phyloP scores from a whole-genome alignment of 2,797 vertebrate species.

The Esox masquinongy region DNA sequence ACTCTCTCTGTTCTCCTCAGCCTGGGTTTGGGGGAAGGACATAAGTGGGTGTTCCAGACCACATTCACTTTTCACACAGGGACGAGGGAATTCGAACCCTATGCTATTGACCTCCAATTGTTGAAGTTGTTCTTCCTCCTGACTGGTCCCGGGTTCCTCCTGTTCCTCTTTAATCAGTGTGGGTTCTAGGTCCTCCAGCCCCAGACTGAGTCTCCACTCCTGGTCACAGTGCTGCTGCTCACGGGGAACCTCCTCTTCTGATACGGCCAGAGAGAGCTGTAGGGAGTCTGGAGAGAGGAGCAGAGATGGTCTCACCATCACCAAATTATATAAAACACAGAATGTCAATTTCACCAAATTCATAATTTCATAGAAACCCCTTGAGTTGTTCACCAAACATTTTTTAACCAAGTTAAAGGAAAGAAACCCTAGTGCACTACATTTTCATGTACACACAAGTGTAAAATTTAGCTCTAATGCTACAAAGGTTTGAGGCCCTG shows the following conservation, averaged over 20 bases:
- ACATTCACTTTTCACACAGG: background rate
- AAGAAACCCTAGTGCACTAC: too few species aligned
- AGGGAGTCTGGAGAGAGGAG: background rate
- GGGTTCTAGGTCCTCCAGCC: background rate
- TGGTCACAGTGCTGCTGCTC: background rate
- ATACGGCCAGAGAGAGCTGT: background rate
- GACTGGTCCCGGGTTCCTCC: background rate
- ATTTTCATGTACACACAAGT: too few species aligned
- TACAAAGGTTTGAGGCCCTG: too few species aligned
- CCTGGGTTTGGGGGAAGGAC: background rate
- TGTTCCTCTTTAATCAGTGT: background rate
- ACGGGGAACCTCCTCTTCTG: background rate
- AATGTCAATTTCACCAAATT: too few species aligned
- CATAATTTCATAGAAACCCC: too few species aligned
- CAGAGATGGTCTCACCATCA: background rate
- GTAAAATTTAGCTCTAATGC: too few species aligned
- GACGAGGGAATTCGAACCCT: background rate
- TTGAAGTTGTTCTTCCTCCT: background rate
- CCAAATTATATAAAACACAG: background rate
- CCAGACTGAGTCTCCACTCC: background rate
- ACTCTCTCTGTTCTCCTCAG: background rate
- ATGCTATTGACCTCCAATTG: background rate
- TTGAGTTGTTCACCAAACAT: too few species aligned
- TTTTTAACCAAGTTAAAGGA: too few species aligned
- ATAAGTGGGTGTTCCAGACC: background rate